Conservation (phyloP, 2,888 invertebrate species). For the Rotaria sp. region DNA sequence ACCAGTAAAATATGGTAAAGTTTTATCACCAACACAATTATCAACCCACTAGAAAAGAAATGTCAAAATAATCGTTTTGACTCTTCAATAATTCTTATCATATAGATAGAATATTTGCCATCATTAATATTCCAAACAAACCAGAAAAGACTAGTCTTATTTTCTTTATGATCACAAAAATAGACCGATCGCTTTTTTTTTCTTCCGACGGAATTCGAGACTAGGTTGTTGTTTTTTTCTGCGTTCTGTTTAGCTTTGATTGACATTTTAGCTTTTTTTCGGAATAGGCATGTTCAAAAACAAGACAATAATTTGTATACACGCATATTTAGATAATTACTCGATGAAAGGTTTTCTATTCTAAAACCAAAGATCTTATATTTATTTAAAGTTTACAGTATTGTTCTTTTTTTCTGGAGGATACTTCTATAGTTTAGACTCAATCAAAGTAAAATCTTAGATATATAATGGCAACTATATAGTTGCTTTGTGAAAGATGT, state of each 20-base stretch:
- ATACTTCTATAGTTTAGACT: too few species aligned
- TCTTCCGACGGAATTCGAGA: neutral
- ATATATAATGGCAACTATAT: too few species aligned
- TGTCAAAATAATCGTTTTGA: neutral
- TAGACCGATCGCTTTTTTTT: neutral
- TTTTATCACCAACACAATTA: conserved; percentile 37
- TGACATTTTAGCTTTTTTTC: too few species aligned
- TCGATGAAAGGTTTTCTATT: too few species aligned
- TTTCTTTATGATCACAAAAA: neutral
- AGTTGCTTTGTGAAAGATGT: too few species aligned
- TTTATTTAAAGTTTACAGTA: too few species aligned
- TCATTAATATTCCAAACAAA: neutral
- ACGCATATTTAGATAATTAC: too few species aligned
- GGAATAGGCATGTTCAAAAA: neutral
- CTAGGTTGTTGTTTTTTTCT: neutral
- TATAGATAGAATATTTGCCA: neutral
- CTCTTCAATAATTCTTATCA: neutral
- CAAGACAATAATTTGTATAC: neutral
- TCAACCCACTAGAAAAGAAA: conserved; percentile 19
- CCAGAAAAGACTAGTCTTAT: neutral
- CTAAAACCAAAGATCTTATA: too few species aligned
- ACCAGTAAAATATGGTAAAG: conserved; percentile 37
- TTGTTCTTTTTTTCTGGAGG: too few species aligned
- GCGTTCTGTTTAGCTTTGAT: neutral
- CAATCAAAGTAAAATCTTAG: too few species aligned